Evolutionary conservation across 2,113 vertebrate species (phyloP).

Genomic region (Oncorhynchus kisutch): DNA sequence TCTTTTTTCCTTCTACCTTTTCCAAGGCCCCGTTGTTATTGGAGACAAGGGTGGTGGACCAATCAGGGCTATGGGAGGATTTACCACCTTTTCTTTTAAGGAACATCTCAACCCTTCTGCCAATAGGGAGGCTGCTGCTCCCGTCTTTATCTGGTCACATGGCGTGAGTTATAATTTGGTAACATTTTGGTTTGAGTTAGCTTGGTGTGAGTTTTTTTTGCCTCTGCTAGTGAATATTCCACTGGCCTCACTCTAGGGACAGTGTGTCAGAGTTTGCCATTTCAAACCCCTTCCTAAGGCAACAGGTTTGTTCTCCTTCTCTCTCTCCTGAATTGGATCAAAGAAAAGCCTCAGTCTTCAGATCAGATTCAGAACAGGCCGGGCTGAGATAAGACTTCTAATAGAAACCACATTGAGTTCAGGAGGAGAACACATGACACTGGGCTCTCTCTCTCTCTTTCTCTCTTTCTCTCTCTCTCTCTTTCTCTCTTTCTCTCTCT

Average conservation of each 20-base stretch:
- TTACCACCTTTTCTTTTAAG: constrained; percentile 10
- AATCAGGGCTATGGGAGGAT: not conserved
- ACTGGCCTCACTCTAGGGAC: not conserved
- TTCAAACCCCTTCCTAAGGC: constrained; percentile 17
- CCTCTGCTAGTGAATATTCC: not conserved
- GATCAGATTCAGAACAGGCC: constrained; percentile 5
- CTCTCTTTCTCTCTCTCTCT: too few species aligned
- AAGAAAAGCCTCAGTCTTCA: constrained; percentile 7
- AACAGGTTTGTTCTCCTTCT: not conserved
- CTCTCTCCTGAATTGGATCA: constrained; percentile 5
- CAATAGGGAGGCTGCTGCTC: not conserved
- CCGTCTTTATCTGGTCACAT: not conserved
- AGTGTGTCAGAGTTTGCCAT: constrained; percentile 26
- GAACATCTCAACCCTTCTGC: not conserved
- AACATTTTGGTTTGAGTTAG: constrained; percentile 2
- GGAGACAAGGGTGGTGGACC: not conserved
- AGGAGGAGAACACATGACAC: not conserved
- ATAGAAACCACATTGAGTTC: constrained; percentile 29
- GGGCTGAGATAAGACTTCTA: constrained; percentile 22
- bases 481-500: not conserved
- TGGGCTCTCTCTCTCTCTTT: not conserved
- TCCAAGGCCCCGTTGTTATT: constrained; percentile 2
- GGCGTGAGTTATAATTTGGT: not conserved
- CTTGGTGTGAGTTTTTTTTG: constrained; percentile 25
- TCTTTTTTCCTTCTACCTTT: not conserved